These are phyloP conservation scores for Parapristionchus giblindavisi DNA, from an alignment of 2,888 invertebrate genomes.

Conservation along the genomic window DNA sequence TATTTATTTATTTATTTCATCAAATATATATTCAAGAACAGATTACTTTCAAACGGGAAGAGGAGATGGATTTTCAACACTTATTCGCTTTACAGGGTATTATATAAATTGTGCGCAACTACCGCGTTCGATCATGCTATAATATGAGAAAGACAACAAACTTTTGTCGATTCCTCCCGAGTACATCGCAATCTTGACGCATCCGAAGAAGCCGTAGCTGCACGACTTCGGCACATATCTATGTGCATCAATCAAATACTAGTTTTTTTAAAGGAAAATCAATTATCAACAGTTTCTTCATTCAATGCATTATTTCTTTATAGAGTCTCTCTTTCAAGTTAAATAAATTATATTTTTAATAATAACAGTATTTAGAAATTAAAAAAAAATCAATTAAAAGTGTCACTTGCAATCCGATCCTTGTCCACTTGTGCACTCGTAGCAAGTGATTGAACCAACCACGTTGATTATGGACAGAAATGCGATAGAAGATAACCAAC, in stretches of 20 bases:
- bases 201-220: constrained; percentile 56
- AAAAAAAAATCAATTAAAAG: background rate
- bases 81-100: no score
- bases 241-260: background rate
- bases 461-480: no score
- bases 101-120: no score
- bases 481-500: no score
- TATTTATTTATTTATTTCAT: no score
- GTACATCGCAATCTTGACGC: constrained; percentile 53
- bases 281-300: background rate
- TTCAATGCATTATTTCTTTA: background rate
- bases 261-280: background rate
- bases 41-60: no score
- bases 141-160: constrained; percentile 40
- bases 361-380: background rate
- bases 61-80: no score
- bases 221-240: constrained; percentile 50
- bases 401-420: constrained; percentile 18
- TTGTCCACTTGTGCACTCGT: constrained; percentile 25
- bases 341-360: background rate
- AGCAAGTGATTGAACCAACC: constrained; percentile 20
- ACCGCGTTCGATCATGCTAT: no score
- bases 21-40: no score
- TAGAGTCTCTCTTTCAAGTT: background rate
- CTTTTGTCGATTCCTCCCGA: constrained; percentile 57